A percentile compares a stretch with the other conserved stretches of the same genome.
phyloP scores from a whole-genome alignment of 2,113 vertebrate species.

The Strix uralensis region DNA sequence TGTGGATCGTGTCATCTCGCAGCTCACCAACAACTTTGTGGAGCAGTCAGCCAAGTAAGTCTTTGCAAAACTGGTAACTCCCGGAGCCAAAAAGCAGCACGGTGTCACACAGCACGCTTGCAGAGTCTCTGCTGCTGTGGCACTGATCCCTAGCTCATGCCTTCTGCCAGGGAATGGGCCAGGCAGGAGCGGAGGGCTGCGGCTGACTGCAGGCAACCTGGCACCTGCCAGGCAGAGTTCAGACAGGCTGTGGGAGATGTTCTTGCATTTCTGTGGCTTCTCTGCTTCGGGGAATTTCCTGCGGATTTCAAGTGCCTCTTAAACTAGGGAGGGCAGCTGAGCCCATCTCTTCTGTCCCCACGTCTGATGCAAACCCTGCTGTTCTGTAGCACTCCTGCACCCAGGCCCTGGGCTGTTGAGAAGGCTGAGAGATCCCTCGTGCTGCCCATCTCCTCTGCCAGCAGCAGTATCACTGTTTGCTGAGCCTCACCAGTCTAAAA shows the following conservation, averaged over 20 bases:
- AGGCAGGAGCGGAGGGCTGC: neutral
- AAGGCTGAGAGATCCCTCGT: neutral
- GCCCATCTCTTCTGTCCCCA: neutral
- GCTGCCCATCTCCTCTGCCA: neutral
- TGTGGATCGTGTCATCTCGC: conserved; percentile 75
- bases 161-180: neutral
- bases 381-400: neutral
- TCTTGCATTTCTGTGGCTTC: neutral
- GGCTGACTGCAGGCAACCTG: neutral
- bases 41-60: neutral
- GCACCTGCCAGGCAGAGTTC: neutral
- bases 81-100: fast-evolving
- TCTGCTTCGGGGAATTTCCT: neutral
- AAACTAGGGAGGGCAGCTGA: neutral
- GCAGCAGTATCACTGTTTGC: neutral
- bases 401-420: neutral
- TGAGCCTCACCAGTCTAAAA: neutral
- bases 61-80: neutral
- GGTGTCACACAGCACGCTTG: fast-evolving
- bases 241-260: neutral
- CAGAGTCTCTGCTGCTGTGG: neutral
- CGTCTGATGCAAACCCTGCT: neutral
- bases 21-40: conserved; percentile 68
- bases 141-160: no score
- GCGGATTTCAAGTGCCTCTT: neutral